Percentiles rank a stretch among this genome's conserved stretches.
Evolutionary conservation across 2,797 vertebrate species (phyloP).

Genomic region (Spheniscus humboldti): DNA sequence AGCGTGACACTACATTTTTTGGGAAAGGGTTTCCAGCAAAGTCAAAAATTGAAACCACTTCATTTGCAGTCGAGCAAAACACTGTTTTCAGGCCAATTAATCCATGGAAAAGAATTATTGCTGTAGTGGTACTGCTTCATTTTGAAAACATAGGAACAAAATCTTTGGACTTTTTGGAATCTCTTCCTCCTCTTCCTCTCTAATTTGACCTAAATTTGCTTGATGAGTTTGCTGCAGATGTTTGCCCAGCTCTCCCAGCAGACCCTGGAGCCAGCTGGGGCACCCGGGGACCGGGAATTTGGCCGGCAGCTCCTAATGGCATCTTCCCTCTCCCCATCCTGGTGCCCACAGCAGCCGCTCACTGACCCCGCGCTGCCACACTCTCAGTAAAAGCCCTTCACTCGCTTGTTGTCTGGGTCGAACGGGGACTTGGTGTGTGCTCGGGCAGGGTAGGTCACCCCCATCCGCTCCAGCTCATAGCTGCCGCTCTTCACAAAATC

Average conservation of each 20-base stretch:
- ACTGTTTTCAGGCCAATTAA: slow-evolving; percentile 18
- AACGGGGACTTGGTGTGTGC: slow-evolving; percentile 91
- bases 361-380: accelerated
- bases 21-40: not conserved
- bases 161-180: not conserved
- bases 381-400: slow-evolving; percentile 86
- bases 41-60: not conserved
- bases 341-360: accelerated
- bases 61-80: not conserved
- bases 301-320: not conserved
- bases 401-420: slow-evolving; percentile 88
- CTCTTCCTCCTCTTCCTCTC: not conserved
- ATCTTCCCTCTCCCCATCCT: not conserved
- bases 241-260: not conserved
- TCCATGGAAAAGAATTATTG: not conserved
- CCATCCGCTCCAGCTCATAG: slow-evolving; percentile 92
- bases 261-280: not conserved
- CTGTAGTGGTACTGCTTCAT: not conserved
- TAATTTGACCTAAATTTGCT: not conserved
- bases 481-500: slow-evolving; percentile 87
- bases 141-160: not conserved
- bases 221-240: accelerated
- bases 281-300: accelerated
- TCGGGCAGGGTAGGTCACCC: slow-evolving; percentile 80
- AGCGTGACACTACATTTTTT: not conserved